Evolutionary conservation across 37 sponge, comb jelly and placozoan species (phyloP), one percentile per base, ranked within the genome.

Genomic region (Oopsacas minuta): DNA sequence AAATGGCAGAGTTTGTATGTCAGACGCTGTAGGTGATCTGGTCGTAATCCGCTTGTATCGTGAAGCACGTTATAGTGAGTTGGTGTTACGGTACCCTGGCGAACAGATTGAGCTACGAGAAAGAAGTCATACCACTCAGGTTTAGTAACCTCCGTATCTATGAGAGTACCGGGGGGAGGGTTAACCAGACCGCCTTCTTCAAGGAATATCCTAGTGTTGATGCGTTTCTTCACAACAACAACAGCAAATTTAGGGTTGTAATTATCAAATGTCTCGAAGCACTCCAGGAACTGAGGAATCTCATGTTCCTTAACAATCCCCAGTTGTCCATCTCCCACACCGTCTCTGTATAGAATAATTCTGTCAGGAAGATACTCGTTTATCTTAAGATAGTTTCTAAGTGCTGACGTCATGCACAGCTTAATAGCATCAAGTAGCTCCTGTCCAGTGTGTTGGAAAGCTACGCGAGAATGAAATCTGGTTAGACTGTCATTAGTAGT

Each of bases 81-180:
- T 35, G 99, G 99, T 15, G 92, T 88, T 17, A 95, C 96, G 0
- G 99, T 95, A 0, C 99, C 99, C 83, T 95, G 96, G 34, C 91
- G 89, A 15, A 95, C 99, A 82, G 87, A 81, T 87, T 99, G 99
- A 34, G 91, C 92, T 36, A 93, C 96, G n/a, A 99, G 84, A 86
- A 92, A 99, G 90, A 93, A 99, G 86, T 99, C 99, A 53, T 95
- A 95, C 94, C 90, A 90, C 42, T 90, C 85, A 83, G 90, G 87
- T 38, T 91, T 92, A 36, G 98, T 94, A 81, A 94, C 86, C 28
- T 82, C 82, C n/a, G 82, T 83, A 84, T 98, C 99, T 17, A 98
- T 90, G 20, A 98, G 83, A 12, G 99, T 93, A 12, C 99, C 99
- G 23, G 99, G 94, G 0, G 88, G 90, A 38, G 98, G 91, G 83